A percentile compares a stretch with the other conserved stretches of the same genome.
phyloP scores from a whole-genome alignment of 2,113 vertebrate genomes.

The Phyllostomus hastatus region DNA sequence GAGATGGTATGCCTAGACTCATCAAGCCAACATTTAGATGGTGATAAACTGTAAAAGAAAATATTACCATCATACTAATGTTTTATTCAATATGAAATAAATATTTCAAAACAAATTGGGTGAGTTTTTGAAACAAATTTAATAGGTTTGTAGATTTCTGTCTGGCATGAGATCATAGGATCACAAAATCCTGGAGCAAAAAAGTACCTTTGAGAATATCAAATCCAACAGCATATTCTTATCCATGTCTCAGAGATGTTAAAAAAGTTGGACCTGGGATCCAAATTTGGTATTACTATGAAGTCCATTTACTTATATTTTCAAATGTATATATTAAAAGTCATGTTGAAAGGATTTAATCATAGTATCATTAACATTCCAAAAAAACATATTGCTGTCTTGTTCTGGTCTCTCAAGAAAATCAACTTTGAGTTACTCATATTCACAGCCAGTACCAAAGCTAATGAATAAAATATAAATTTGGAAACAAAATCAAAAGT shows the following conservation, averaged over 20 bases:
- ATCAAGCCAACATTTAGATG: background rate
- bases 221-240: background rate
- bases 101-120: background rate
- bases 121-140: background rate
- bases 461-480: conserved; percentile 24
- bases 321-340: conserved; percentile 26
- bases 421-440: background rate
- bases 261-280: background rate
- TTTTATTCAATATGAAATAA: conserved; percentile 1
- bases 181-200: conserved; percentile 27
- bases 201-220: background rate
- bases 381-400: conserved; percentile 10
- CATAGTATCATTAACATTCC: background rate
- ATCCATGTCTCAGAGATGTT: background rate
- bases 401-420: conserved; percentile 35
- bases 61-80: background rate
- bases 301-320: conserved; percentile 5
- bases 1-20: background rate
- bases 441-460: background rate
- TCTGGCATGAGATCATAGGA: background rate
- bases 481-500: conserved; percentile 29
- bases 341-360: background rate
- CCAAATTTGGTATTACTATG: background rate
- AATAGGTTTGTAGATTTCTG: background rate
- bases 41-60: background rate